These are phyloP conservation scores for Selene dorsalis DNA, from an alignment of 2,797 vertebrate species.

Conservation along the genomic window DNA sequence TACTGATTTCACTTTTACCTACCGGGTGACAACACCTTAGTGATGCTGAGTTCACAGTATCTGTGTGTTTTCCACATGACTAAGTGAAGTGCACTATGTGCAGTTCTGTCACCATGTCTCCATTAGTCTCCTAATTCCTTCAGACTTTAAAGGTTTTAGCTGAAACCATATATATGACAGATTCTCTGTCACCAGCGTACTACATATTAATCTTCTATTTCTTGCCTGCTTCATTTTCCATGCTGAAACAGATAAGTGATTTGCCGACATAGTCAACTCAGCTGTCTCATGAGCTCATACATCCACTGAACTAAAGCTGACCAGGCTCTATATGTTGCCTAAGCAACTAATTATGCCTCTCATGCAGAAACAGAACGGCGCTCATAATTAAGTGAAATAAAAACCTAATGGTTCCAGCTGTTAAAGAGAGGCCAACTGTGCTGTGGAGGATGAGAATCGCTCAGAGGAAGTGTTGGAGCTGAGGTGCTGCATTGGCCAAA, in stretches of 20 bases:
- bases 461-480: slow-evolving; percentile 22
- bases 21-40: not conserved
- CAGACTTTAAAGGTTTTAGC: not conserved
- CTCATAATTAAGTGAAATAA: slow-evolving; percentile 70
- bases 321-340: slow-evolving; percentile 51
- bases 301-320: slow-evolving; percentile 49
- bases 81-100: not conserved
- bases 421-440: slow-evolving; percentile 60
- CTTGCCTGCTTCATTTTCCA: slow-evolving; percentile 12
- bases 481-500: slow-evolving; percentile 53
- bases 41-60: not conserved
- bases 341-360: slow-evolving; percentile 55
- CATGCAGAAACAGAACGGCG: slow-evolving; percentile 42
- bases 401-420: slow-evolving; percentile 71
- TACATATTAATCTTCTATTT: slow-evolving; percentile 14
- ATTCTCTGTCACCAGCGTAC: not conserved
- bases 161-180: not conserved
- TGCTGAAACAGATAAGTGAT: slow-evolving; percentile 45
- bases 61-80: slow-evolving; percentile 9
- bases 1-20: not conserved
- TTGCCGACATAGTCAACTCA: slow-evolving; percentile 41
- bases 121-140: not conserved
- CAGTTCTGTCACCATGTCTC: not conserved
- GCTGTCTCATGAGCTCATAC: slow-evolving; percentile 55
- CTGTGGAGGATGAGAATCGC: slow-evolving; percentile 51